Conservation (phyloP, 2,113 vertebrate genomes). For the Promerops cafer region DNA sequence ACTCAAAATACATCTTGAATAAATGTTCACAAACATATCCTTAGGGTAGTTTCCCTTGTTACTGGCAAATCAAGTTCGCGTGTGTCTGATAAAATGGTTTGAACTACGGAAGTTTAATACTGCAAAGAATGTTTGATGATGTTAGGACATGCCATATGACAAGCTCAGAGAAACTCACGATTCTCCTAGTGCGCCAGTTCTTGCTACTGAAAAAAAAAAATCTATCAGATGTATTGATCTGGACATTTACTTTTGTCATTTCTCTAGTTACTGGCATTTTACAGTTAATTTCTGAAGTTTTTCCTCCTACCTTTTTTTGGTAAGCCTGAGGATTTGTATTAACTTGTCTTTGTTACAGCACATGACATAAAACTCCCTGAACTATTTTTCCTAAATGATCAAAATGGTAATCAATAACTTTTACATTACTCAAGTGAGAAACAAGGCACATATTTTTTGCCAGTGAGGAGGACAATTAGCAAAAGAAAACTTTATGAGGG, state of each 20-base stretch:
- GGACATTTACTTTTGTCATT: not conserved
- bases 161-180: not conserved
- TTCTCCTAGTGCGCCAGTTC: not conserved
- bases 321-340: not conserved
- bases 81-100: conserved; percentile 64
- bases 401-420: not conserved
- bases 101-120: conserved; percentile 65
- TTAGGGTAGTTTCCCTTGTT: conserved; percentile 65
- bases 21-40: conserved; percentile 68
- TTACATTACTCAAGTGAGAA: not conserved
- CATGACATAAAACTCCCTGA: not conserved
- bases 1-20: conserved; percentile 68
- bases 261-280: not conserved
- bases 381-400: not conserved
- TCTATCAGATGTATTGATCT: not conserved
- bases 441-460: not conserved
- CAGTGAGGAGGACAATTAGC: not conserved
- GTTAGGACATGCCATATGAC: conserved; percentile 52
- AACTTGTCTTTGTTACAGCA: not conserved
- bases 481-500: not conserved
- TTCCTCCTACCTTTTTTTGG: not conserved
- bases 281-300: not conserved
- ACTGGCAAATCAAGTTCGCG: conserved; percentile 63
- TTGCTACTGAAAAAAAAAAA: not conserved
- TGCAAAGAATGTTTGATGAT: conserved; percentile 63